Evolutionary conservation across 2,888 invertebrate genomes (phyloP).

Genomic region (Pachycephus smyrnensis): DNA sequence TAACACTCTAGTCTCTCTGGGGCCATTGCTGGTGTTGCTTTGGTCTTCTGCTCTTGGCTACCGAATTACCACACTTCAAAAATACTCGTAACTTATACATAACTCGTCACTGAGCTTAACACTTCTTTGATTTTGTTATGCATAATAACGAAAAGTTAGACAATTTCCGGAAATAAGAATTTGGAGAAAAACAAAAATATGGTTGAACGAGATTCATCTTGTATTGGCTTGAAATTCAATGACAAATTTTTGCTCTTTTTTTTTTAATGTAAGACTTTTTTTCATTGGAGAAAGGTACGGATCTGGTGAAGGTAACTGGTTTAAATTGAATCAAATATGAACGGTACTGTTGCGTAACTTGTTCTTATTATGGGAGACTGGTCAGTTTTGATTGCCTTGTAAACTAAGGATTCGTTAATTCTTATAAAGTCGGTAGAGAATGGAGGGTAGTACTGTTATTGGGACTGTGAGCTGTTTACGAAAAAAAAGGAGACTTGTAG

Average conservation of each 20-base stretch:
- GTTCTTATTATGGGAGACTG: neutral
- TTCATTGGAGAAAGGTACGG: neutral
- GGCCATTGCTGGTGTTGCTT: neutral
- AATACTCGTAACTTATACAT: neutral
- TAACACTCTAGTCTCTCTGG: constrained; percentile 11
- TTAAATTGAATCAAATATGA: neutral
- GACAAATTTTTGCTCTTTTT: neutral
- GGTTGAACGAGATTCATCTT: neutral
- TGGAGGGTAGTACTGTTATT: neutral
- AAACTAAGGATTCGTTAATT: no score
- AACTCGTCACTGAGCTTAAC: neutral
- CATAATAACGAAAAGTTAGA: neutral
- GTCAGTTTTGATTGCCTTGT: neutral
- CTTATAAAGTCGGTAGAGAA: neutral
- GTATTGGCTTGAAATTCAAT: neutral
- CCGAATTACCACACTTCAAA: neutral
- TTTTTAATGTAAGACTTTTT: no score
- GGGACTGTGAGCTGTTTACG: neutral
- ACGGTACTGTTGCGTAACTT: neutral
- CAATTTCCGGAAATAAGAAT: neutral
- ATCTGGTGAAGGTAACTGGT: neutral
- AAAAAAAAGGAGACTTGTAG: neutral
- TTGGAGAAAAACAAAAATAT: neutral
- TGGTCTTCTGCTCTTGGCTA: neutral
- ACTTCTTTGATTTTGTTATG: neutral